Evolutionary conservation across 2,888 invertebrate species (phyloP), one percentile per base, ranked within the genome.

Genomic region (Peribatodes rhomboidaria): DNA sequence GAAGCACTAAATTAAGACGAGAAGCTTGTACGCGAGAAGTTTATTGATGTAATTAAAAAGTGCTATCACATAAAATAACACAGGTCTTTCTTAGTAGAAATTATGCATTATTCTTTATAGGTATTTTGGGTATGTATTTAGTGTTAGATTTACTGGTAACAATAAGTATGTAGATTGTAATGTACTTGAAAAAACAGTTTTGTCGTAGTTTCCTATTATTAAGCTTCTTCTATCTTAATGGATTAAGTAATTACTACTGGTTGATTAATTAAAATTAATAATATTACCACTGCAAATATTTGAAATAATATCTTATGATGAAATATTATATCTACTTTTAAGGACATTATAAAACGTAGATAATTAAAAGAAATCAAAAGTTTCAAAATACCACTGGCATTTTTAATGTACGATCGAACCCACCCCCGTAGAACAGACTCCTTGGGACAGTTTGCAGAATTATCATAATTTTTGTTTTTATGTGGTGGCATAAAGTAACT

Each of bases 291-390:
- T 93, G 92, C 92, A 94, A 93, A 94, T 93, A 93, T 92, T 93
- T 93, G 92, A 93, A 88, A 92, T 93, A 88, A 93, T 93, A 94
- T 93, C 93, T 93, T 93, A 93, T 93, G 92, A 93, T 93, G 90
- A 92, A 89, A 93, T 93, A 93, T 73, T 93, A 93, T 93, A 93
- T 94, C 92, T 94, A 94, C 93, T 93, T 73, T 88, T 93, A 93
- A 94, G 93, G 90, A 93, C 93, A 94, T 93, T 93, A 94, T 93
- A 91, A 93, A 93, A 89, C 93, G 93, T 94, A 94, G 94, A 93
- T 93, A 94, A 94, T 93, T 93, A 93, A 94, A 93, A 93, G 93
- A 92, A 93, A 93, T 92, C 92, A 90, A 93, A 94, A 93, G 88
- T 89, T 92, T 93, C 86, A 93, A 94, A 92, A 92, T 88, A 90